A percentile compares a stretch with the other conserved stretches of the same genome.
Conservation (phyloP, 2,113 vertebrate species). For the Anolis sagrei region DNA sequence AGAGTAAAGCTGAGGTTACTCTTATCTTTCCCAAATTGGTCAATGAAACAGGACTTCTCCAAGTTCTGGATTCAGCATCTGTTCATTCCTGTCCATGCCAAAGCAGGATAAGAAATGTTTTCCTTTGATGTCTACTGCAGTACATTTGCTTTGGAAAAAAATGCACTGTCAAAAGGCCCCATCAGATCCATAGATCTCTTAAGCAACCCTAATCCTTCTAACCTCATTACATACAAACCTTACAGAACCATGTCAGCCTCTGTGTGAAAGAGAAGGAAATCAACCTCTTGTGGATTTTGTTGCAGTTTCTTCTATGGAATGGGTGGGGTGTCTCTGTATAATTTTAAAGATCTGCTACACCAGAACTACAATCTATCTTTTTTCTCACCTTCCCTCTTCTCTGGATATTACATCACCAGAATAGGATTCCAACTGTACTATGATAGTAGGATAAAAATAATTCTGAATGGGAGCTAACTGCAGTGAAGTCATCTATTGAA, state of each 20-base stretch:
- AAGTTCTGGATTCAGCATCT: conserved; percentile 39
- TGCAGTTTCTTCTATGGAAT: conserved; percentile 36
- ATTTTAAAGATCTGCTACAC: conserved; percentile 65
- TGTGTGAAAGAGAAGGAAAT: conserved; percentile 57
- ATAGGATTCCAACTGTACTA: conserved; percentile 67
- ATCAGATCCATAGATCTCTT: conserved; percentile 47
- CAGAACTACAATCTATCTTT: conserved; percentile 70
- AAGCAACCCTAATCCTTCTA: conserved; percentile 57
- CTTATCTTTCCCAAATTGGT: conserved; percentile 71
- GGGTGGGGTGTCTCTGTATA: conserved; percentile 22
- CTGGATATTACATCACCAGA: conserved; percentile 67
- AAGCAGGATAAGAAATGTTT: conserved; percentile 31
- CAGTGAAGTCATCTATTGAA: conserved; percentile 71
- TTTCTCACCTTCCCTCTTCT: conserved; percentile 48
- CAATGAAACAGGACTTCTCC: conserved; percentile 60
- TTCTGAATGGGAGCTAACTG: conserved; percentile 74
- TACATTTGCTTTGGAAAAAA: neutral
- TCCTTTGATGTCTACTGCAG: neutral
- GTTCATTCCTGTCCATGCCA: neutral
- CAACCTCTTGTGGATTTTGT: conserved; percentile 53
- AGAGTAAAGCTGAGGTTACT: conserved; percentile 64
- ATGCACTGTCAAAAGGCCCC: neutral
- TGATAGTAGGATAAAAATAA: conserved; percentile 57
- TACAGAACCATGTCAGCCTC: conserved; percentile 59
- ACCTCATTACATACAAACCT: conserved; percentile 36